Evolutionary conservation across 2,888 invertebrate genomes (phyloP).

Genomic region (Uropetala carovei): DNA sequence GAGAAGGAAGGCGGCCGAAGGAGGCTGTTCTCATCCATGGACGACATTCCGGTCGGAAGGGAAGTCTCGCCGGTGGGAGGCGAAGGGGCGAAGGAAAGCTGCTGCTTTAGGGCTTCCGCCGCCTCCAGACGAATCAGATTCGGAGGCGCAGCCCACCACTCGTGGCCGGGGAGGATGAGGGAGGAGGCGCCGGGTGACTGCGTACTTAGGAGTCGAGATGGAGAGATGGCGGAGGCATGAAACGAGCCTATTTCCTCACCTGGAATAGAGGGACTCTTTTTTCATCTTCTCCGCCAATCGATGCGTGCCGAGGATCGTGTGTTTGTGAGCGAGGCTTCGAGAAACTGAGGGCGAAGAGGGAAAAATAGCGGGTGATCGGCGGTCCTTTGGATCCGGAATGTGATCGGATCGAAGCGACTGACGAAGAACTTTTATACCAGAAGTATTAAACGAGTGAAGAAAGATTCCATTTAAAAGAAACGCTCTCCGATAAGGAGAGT

Average conservation of each 20-base stretch:
- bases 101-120: not conserved
- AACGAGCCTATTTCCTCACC: conserved; percentile 54
- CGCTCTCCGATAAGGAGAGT: too few species aligned
- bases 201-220: conserved; percentile 77
- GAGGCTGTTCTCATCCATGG: conserved; percentile 74
- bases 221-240: conserved; percentile 68
- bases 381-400: too few species aligned
- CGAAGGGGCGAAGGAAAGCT: conserved; percentile 6
- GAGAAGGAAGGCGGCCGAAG: conserved; percentile 74
- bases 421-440: too few species aligned
- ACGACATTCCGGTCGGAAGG: conserved; percentile 69
- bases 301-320: not conserved
- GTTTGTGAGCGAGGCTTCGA: not conserved
- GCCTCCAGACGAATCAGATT: conserved; percentile 26
- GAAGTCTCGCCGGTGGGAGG: conserved; percentile 50
- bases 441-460: too few species aligned
- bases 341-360: too few species aligned
- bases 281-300: too few species aligned
- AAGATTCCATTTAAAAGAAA: too few species aligned
- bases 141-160: conserved; percentile 38
- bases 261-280: conserved; percentile 10
- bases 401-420: too few species aligned
- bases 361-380: too few species aligned
- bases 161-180: conserved; percentile 51
- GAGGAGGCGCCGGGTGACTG: conserved; percentile 73